Conservation (phyloP, 2,888 invertebrate species). For the Rhagonycha lutea region DNA sequence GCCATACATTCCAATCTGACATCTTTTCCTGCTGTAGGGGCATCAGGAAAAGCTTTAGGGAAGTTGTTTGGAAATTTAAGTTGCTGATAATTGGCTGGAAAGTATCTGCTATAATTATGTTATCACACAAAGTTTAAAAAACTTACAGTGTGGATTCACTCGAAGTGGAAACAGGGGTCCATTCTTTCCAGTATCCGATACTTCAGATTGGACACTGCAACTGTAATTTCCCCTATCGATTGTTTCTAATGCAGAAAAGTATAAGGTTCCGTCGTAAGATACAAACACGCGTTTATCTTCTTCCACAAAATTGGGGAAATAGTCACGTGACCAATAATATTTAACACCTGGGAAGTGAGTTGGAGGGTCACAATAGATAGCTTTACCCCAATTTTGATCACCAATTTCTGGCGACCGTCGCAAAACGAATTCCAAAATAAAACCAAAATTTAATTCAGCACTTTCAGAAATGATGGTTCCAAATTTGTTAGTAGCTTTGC, state of each 20-base stretch:
- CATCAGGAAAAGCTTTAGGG: slow-evolving; percentile 93
- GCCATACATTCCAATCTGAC: slow-evolving; percentile 93
- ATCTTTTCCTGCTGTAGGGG: slow-evolving; percentile 87
- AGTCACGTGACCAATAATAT: slow-evolving; percentile 90
- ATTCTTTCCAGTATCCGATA: slow-evolving; percentile 85
- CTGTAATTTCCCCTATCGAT: slow-evolving; percentile 90
- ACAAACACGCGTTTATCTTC: slow-evolving; percentile 92
- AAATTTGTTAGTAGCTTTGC: slow-evolving; percentile 86
- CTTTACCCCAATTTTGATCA: slow-evolving; percentile 92
- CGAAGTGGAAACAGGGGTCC: slow-evolving; percentile 85
- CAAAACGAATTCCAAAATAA: slow-evolving; percentile 87
- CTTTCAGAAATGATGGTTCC: slow-evolving; percentile 89
- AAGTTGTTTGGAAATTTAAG: slow-evolving; percentile 93
- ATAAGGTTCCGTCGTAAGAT: slow-evolving; percentile 90
- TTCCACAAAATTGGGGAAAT: slow-evolving; percentile 90
- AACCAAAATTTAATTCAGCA: slow-evolving; percentile 86
- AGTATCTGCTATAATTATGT: slow-evolving; percentile 27
- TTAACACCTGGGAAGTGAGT: slow-evolving; percentile 87
- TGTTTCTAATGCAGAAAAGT: slow-evolving; percentile 90
- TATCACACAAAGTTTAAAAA: neutral
- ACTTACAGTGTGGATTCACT: slow-evolving; percentile 79
- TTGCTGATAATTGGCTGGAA: slow-evolving; percentile 81
- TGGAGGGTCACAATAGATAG: slow-evolving; percentile 90
- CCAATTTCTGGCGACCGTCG: slow-evolving; percentile 83
- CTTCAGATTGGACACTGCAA: slow-evolving; percentile 87